A percentile compares a stretch with the other conserved stretches of the same genome.
phyloP scores from a whole-genome alignment of 1,140 invertebrate species.

The Zaprionus vittiger region DNA sequence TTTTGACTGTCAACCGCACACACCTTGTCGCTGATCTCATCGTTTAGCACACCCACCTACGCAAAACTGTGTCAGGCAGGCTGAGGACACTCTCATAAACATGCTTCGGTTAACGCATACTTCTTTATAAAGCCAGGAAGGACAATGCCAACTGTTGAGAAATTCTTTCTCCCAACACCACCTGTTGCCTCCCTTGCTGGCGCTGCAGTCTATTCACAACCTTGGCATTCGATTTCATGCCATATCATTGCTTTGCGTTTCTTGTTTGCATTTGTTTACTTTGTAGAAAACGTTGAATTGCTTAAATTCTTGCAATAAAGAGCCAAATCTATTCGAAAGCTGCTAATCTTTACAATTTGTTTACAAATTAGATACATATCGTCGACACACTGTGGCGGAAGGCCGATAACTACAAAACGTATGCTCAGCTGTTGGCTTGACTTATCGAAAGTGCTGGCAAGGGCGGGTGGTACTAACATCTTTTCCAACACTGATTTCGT shows the following conservation, averaged over 20 bases:
- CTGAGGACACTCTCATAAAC: too few relatives aligned
- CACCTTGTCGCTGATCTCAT: background rate
- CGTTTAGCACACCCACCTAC: background rate
- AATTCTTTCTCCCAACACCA: too few relatives aligned
- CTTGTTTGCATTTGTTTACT: too few relatives aligned
- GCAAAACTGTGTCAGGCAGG: too few relatives aligned
- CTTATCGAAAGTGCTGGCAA: background rate
- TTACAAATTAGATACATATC: background rate
- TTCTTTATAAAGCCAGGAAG: too few relatives aligned
- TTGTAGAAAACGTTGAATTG: too few relatives aligned
- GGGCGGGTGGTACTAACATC: background rate
- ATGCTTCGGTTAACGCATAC: too few relatives aligned
- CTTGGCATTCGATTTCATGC: too few relatives aligned
- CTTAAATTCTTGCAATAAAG: background rate
- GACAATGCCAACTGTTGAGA: too few relatives aligned
- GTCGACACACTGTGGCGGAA: background rate
- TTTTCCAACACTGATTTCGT: background rate
- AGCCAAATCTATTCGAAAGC: background rate
- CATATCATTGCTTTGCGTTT: too few relatives aligned
- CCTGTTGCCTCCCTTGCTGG: too few relatives aligned
- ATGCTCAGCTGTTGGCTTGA: background rate
- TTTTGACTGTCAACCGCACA: background rate
- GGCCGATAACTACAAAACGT: background rate
- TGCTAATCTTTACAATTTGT: background rate
- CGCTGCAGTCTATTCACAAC: too few relatives aligned